Base-by-base conservation (phyloP, 2,888 invertebrate genomes). In the Trachelus stipa region DNA sequence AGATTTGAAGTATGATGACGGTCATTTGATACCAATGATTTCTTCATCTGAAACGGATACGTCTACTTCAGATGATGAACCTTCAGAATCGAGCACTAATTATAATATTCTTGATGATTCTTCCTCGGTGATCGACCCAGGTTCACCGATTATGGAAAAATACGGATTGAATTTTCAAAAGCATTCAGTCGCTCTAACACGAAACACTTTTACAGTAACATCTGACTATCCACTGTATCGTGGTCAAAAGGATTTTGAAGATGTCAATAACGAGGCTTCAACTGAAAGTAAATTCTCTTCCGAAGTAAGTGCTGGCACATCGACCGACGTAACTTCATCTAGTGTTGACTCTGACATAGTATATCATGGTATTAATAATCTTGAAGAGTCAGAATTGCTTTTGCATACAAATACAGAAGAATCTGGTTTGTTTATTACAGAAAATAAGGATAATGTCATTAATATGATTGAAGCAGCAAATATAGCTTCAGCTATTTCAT, bases 41-140 rank as follows among this genome's bases (percentile, higher is more conserved):
- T 90, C 89, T 0, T 90, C 90, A 1, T 89, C 88, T 4, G 89
- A 89, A 69, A 87, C 88, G 1, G 90, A 90, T 68, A 90, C 90
- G 0, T 89, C 89, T 9, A 89, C 86, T 0, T 87, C 88, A 23
- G 86, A 84, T 1, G 84, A 87, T 35, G 88, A 86, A 0, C 87
- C 87, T 1, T 89, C 90, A 15, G 88, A 90, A 78, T 88, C 88
- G 6, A 90, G 88, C 78, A 85, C 89, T 9, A 88, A 87, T 81
- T 91, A 91, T 73, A 89, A 90, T 83, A 88, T 90, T 69, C 82
- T 91, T 68, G 86, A 85, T 34, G 89, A 90, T 74, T 82, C 85
- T 34, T 31, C 81, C n/a, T 83, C 87, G 68, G 23, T 85, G 35
- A 79, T 81, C 73, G 86, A 86, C 75, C 75, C 78, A 23, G 81